A percentile compares a stretch with the other conserved stretches of the same genome.
Evolutionary conservation across 2,888 invertebrate species (phyloP).

Genomic region (Nomada lathburiana): DNA sequence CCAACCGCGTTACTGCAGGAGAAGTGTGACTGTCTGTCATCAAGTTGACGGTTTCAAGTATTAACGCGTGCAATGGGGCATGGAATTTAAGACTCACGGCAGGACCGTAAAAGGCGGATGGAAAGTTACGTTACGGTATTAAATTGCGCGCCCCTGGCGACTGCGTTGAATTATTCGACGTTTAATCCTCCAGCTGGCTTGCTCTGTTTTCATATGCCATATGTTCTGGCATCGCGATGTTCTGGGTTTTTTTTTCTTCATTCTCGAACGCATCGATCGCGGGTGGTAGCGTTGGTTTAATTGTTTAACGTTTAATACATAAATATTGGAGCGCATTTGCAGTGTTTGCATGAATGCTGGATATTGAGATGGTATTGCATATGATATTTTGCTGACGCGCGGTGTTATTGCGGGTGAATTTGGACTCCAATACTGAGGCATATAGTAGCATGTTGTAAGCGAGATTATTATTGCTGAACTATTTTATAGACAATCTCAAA

Average conservation of each 20-base stretch:
- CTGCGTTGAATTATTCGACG: conserved; percentile 13
- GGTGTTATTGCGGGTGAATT: too few species aligned
- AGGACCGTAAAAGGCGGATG: not conserved
- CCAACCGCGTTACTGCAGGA: not conserved
- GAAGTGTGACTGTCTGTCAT: not conserved
- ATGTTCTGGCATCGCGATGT: too few species aligned
- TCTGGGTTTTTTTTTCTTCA: not conserved
- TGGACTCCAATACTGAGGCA: too few species aligned
- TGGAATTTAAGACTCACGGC: not conserved
- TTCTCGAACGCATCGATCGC: not conserved
- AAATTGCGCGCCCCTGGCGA: conserved; percentile 3
- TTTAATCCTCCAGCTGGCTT: conserved; percentile 3
- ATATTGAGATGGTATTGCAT: too few species aligned
- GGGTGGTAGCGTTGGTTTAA: not conserved
- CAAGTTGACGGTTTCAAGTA: not conserved
- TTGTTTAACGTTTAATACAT: not conserved
- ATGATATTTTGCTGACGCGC: too few species aligned
- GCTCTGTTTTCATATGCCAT: not conserved
- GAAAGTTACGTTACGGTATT: conserved; percentile 5
- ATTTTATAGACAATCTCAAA: too few species aligned
- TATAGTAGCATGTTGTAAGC: too few species aligned
- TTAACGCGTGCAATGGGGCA: not conserved
- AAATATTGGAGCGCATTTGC: too few species aligned
- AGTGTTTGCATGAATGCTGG: too few species aligned
- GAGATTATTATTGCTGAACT: too few species aligned